phyloP scores from a whole-genome alignment of 2,113 vertebrate genomes.

The Hydrolagus affinis region DNA sequence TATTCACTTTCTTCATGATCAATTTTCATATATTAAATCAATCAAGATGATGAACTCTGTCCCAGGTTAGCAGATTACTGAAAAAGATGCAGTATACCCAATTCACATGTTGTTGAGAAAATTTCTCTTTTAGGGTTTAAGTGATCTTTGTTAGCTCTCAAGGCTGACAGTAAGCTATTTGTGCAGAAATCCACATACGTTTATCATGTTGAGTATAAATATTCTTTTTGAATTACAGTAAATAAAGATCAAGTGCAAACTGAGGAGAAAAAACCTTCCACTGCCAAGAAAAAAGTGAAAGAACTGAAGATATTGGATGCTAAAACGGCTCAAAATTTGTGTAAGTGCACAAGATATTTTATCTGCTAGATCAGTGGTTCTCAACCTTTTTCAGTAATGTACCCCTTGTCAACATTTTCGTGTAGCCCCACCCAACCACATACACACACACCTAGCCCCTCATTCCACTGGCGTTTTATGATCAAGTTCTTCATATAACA shows the following conservation, averaged over 20 bases:
- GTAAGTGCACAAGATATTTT: conserved; percentile 57
- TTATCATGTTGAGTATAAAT: not conserved
- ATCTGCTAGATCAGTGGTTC: not conserved
- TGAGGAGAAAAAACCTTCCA: conserved; percentile 60
- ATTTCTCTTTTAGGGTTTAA: too few species aligned
- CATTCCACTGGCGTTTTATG: too few species aligned
- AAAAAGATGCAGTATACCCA: too few species aligned
- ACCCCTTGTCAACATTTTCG: not conserved
- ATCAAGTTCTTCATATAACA: too few species aligned
- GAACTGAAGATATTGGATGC: conserved; percentile 81
- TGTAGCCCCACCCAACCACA: not conserved
- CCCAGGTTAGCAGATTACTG: too few species aligned
- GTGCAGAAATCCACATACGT: too few species aligned
- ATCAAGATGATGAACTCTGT: too few species aligned
- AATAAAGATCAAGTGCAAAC: conserved; percentile 66
- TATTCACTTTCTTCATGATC: too few species aligned
- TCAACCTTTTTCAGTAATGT: not conserved
- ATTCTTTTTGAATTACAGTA: conserved; percentile 55
- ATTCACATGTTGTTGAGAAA: too few species aligned
- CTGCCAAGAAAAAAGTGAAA: conserved; percentile 83
- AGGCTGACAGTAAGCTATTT: not conserved
- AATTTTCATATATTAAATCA: too few species aligned
- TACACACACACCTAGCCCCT: too few species aligned
- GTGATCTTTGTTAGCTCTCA: too few species aligned
- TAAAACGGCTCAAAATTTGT: conserved; percentile 90